These are phyloP conservation scores for Gasteruption jaculator DNA, from an alignment of 2,888 invertebrate species.

Conservation along the genomic window DNA sequence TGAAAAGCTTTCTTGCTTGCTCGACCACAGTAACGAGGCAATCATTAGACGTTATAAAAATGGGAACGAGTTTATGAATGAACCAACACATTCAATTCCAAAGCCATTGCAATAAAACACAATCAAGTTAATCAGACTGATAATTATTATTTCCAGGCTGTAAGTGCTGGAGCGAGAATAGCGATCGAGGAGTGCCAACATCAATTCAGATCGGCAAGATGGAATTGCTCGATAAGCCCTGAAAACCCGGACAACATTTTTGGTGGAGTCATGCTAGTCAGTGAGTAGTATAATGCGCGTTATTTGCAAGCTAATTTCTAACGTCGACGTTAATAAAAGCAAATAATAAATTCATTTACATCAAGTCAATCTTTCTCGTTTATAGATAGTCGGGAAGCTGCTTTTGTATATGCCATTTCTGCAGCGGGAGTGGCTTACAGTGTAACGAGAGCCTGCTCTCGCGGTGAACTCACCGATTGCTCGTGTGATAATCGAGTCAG, in stretches of 20 bases:
- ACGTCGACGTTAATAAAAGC: not conserved
- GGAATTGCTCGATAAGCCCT: conserved; percentile 82
- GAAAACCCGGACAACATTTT: conserved; percentile 73
- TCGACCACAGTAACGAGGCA: too few relatives aligned
- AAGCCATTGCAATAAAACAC: too few relatives aligned
- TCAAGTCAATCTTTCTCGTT: conserved; percentile 33
- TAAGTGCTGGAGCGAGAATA: conserved; percentile 76
- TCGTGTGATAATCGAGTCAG: conserved; percentile 81
- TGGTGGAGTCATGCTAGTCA: conserved; percentile 76
- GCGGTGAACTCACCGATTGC: conserved; percentile 82
- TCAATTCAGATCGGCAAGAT: conserved; percentile 81
- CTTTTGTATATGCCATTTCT: conserved; percentile 84
- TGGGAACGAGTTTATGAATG: too few relatives aligned
- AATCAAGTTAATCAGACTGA: too few relatives aligned
- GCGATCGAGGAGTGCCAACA: conserved; percentile 87
- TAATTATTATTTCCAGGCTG: conserved; percentile 61
- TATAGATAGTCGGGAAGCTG: conserved; percentile 83
- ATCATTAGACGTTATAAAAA: too few relatives aligned
- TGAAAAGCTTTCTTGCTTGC: too few relatives aligned
- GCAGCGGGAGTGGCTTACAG: conserved; percentile 87
- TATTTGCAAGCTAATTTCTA: conserved; percentile 11
- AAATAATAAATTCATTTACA: not conserved
- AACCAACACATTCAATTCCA: too few relatives aligned
- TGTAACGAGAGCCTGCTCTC: conserved; percentile 81
- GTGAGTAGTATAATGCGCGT: conserved; percentile 59